Evolutionary conservation across 2,888 invertebrate species (phyloP).

Genomic region (Hypselothyrea guttata): DNA sequence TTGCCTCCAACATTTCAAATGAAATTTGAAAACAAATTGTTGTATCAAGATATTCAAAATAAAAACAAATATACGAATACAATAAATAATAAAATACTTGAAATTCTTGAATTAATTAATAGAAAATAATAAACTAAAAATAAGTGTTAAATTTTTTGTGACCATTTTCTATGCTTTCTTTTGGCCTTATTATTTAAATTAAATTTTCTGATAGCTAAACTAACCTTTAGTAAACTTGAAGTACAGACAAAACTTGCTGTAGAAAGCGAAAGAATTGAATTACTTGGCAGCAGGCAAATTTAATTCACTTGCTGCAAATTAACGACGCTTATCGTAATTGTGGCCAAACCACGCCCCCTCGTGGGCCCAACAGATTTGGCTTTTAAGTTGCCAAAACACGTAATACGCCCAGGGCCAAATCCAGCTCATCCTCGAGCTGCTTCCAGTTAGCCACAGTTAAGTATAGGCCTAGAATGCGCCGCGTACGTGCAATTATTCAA

Average conservation of each 20-base stretch:
- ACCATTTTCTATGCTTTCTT: too few species aligned
- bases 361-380: constrained; percentile 44
- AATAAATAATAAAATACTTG: too few species aligned
- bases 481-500: constrained; percentile 72
- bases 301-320: constrained; percentile 63
- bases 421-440: not conserved
- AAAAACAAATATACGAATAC: too few species aligned
- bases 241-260: not conserved
- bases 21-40: too few species aligned
- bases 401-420: constrained; percentile 37
- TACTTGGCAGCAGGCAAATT: constrained; percentile 47
- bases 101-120: too few species aligned
- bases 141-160: too few species aligned
- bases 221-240: too few species aligned
- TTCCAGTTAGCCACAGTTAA: constrained; percentile 34
- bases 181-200: too few species aligned
- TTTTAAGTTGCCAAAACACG: constrained; percentile 61
- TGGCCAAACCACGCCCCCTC: constrained; percentile 36
- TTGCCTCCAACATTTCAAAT: too few species aligned
- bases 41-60: too few species aligned
- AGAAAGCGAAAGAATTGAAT: constrained; percentile 46
- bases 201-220: not conserved
- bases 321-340: constrained; percentile 50
- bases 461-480: constrained; percentile 41
- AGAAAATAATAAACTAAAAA: too few species aligned